Evolutionary conservation across 2,113 vertebrate species (phyloP).

Genomic region (Trichechus manatus): DNA sequence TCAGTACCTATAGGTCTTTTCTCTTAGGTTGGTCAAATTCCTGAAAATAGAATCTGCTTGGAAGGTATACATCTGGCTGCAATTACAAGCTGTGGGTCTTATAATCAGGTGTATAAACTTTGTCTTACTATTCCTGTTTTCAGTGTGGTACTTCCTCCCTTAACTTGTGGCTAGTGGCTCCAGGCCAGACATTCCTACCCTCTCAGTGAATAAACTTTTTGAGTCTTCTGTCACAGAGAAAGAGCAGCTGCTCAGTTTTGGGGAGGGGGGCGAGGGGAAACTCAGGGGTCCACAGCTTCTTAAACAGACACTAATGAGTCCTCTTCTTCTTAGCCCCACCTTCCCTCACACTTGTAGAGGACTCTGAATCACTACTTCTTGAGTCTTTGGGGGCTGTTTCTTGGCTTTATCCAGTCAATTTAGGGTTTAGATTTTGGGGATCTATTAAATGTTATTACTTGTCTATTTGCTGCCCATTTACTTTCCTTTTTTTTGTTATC

Average conservation of each 20-base stretch:
- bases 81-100: background rate
- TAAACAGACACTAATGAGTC: background rate
- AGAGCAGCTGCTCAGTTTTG: background rate
- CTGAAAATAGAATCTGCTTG: background rate
- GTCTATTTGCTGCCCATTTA: background rate
- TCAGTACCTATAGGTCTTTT: background rate
- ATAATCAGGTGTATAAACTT: background rate
- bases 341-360: background rate
- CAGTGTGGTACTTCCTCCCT: background rate
- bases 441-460: background rate
- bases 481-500: background rate
- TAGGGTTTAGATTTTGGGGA: background rate
- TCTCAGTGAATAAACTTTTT: background rate
- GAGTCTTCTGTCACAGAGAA: background rate
- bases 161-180: background rate
- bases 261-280: background rate
- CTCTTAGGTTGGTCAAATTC: background rate
- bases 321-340: background rate
- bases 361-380: background rate
- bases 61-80: background rate
- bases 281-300: background rate
- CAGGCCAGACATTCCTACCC: background rate
- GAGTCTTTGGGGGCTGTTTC: background rate
- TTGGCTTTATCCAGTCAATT: background rate
- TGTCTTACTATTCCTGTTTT: background rate